Conservation (phyloP, 1,140 invertebrate genomes). For the Macrotrachela quadricornifera region DNA sequence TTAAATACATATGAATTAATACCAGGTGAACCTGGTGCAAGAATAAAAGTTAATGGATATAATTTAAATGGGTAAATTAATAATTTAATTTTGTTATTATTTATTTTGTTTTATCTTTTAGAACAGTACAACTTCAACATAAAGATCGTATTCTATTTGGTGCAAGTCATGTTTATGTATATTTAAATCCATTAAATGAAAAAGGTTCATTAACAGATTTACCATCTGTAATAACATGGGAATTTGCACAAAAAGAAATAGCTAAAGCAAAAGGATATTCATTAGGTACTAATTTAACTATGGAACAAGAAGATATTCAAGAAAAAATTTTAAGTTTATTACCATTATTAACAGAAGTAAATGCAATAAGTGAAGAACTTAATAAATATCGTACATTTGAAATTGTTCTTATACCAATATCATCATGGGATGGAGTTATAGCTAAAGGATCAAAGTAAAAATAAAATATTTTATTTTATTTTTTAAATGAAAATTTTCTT, state of each 20-base stretch:
- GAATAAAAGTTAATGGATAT: constrained; percentile 28
- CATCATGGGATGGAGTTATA: background rate
- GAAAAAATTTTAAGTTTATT: constrained; percentile 30
- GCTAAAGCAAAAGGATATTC: constrained; percentile 29
- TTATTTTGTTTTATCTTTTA: no score
- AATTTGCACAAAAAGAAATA: constrained; percentile 32
- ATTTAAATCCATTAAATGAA: constrained; percentile 20
- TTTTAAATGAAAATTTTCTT: background rate
- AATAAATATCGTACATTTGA: constrained; percentile 30
- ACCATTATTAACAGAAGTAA: constrained; percentile 30
- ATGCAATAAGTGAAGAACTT: constrained; percentile 30
- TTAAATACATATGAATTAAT: background rate
- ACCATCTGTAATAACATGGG: constrained; percentile 22
- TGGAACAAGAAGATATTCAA: constrained; percentile 28
- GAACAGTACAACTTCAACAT: constrained; percentile 16
- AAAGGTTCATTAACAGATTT: constrained; percentile 13
- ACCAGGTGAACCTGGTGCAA: constrained; percentile 13
- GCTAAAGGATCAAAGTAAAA: background rate
- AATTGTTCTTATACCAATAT: constrained; percentile 24
- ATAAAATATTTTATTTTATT: background rate
- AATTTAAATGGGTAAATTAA: constrained; percentile 14
- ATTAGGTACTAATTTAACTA: constrained; percentile 12
- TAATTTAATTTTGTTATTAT: no score
- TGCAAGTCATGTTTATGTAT: constrained; percentile 30
- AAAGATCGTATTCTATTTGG: constrained; percentile 31